phyloP scores from a whole-genome alignment of 1,140 invertebrate genomes.

The Procambarus clarkii region DNA sequence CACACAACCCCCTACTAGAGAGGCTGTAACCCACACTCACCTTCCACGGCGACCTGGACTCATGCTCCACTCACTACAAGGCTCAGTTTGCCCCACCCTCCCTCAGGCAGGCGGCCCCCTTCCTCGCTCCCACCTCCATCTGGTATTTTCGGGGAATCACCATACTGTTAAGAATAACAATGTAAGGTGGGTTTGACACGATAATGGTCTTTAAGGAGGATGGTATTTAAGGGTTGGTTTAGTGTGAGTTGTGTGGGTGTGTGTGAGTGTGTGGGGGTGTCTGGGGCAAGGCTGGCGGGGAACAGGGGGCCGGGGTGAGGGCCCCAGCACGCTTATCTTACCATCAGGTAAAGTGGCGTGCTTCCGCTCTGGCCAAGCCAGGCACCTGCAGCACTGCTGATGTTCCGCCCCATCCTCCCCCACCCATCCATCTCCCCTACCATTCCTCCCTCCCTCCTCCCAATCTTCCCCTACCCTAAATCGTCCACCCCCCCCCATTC shows the following conservation, averaged over 20 bases:
- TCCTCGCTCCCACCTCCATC: conserved; percentile 28
- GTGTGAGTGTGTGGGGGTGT: background rate
- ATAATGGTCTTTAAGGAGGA: background rate
- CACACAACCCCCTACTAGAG: background rate
- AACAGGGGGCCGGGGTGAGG: background rate
- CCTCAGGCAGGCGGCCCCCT: conserved; percentile 26
- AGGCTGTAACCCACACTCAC: background rate
- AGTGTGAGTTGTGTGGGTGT: background rate
- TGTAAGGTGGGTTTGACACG: no score
- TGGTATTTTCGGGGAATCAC: conserved; percentile 49
- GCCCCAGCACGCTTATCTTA: conserved; percentile 10
- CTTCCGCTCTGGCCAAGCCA: conserved; percentile 32
- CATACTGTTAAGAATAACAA: conserved; percentile 53
- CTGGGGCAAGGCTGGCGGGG: background rate
- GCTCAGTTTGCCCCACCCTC: background rate
- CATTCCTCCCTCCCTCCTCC: background rate
- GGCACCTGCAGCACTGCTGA: background rate
- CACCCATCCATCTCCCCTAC: background rate
- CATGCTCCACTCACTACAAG: background rate
- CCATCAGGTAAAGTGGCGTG: conserved; percentile 55
- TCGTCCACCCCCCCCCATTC: background rate
- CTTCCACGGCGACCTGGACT: background rate
- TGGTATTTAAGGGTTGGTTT: background rate
- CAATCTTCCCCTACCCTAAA: background rate
- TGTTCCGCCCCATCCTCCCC: background rate